Base-by-base conservation (phyloP, 2,797 vertebrate genomes). In the Cryptoblepharus egeriae region DNA sequence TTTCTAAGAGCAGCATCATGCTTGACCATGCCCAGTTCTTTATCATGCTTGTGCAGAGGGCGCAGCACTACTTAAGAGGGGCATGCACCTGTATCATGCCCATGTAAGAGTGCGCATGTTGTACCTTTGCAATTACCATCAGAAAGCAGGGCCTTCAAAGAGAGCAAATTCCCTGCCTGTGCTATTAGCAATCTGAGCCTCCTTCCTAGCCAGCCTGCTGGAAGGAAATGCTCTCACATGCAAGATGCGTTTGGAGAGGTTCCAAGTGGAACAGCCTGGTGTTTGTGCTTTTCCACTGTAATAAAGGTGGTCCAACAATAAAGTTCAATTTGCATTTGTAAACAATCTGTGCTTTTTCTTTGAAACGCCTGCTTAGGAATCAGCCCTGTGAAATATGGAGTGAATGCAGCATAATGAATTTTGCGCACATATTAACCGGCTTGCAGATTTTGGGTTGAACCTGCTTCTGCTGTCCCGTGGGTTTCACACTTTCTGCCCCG, bases 291-390 rank as follows among this genome's bases (percentile, higher is more conserved):
- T 63, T 73, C 52, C 0, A 0, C 63, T 24, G 52, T 68, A 87
- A 57, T 57, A 86, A 26, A 28, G 89, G n/a, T 30, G 26, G 70
- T 85, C 83, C 77, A 86, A 35, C 45, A 81, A 57, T 84, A 79
- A 73, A 79, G 8, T 74, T 72, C 60, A 39, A 37, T 77, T 77
- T 72, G 39, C 39, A 64, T 77, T 89, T 84, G 49, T 20, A 71
- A 83, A 80, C 58, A 63, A 30, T 72, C 82, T 75, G 75, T 58
- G 52, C 75, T 78, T 70, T n/a, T 35, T 22, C 49, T 87, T 81
- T 82, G 71, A 64, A 70, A 82, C 35, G 28, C 2, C 0, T 80
- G 8, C 16, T 70, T 78, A 12, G 57, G 64, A 87, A 65, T 0
- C 2, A 37, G 37, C 45, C 84, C 28, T 75, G 37, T 57, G 64